A percentile compares a stretch with the other conserved stretches of the same genome.
Evolutionary conservation across 2,113 vertebrate genomes (phyloP).

Genomic region (Lates calcarifer): DNA sequence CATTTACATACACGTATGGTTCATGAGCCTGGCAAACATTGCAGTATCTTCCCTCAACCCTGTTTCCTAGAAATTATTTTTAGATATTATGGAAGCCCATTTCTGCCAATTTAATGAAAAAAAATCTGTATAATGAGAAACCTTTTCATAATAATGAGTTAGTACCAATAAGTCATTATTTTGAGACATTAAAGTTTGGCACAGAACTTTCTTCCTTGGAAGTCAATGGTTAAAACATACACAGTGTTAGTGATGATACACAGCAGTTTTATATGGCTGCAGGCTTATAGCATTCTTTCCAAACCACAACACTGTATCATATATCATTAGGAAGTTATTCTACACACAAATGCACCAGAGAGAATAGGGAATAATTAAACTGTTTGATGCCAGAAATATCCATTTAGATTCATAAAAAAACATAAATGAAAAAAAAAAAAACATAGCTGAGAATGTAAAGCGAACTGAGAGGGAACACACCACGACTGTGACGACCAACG

Average conservation of each 20-base stretch:
- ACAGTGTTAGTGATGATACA: neutral
- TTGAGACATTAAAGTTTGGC: no score
- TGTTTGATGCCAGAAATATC: constrained; percentile 72
- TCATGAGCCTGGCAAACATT: neutral
- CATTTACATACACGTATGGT: neutral
- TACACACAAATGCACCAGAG: constrained; percentile 54
- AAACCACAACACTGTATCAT: constrained; percentile 47
- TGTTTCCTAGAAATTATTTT: neutral
- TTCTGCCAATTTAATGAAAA: no score
- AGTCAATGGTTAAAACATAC: constrained; percentile 31
- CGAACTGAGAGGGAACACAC: constrained; percentile 14
- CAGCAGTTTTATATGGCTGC: constrained; percentile 9
- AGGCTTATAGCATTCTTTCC: constrained; percentile 28
- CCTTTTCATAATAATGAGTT: no score
- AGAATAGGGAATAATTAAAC: constrained; percentile 66
- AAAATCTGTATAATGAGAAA: no score
- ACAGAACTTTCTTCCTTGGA: neutral
- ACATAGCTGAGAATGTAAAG: constrained; percentile 27
- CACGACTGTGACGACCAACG: neutral
- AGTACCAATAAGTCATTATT: no score
- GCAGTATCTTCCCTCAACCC: neutral
- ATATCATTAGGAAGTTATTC: constrained; percentile 64
- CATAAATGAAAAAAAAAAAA: no score
- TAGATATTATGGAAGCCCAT: no score
- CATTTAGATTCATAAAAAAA: constrained; percentile 59